Percentiles rank a stretch among this genome's conserved stretches.
These are phyloP conservation scores for Sylvia atricapilla DNA, from an alignment of 2,113 vertebrate species.

Conservation along the genomic window DNA sequence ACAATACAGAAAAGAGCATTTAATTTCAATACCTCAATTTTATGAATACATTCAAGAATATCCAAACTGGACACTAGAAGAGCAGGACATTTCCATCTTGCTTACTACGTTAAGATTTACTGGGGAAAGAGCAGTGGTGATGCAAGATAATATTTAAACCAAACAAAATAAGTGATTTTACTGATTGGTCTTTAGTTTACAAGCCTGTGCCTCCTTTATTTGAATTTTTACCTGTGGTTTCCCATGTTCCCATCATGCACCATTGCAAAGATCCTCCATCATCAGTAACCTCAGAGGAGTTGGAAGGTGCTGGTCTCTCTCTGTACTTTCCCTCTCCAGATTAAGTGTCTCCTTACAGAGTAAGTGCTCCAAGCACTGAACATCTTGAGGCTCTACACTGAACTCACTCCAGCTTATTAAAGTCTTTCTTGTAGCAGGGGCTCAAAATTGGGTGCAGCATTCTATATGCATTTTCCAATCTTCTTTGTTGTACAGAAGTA, in stretches of 20 bases:
- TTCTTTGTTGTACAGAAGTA: not conserved
- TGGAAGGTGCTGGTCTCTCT: not conserved
- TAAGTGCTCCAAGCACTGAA: not conserved
- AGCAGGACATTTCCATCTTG: not conserved
- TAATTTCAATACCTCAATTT: not conserved
- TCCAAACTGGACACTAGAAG: not conserved
- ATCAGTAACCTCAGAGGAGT: not conserved
- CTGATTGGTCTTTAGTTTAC: not conserved
- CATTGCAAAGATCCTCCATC: not conserved
- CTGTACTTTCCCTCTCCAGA: not conserved
- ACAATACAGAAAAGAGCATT: not conserved
- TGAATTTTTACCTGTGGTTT: not conserved
- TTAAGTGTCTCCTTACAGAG: not conserved
- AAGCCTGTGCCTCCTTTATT: not conserved
- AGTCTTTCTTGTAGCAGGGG: not conserved
- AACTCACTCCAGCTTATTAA: not conserved
- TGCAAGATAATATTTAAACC: not conserved
- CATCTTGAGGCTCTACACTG: not conserved
- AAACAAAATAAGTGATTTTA: not conserved
- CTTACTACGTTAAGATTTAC: not conserved
- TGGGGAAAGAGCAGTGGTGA: not conserved
- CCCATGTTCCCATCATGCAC: not conserved
- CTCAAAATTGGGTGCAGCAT: not conserved
- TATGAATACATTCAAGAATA: not conserved
- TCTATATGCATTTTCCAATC: not conserved